Base-by-base conservation (phyloP, 2,888 invertebrate genomes). In the Melanostoma mellinum region DNA sequence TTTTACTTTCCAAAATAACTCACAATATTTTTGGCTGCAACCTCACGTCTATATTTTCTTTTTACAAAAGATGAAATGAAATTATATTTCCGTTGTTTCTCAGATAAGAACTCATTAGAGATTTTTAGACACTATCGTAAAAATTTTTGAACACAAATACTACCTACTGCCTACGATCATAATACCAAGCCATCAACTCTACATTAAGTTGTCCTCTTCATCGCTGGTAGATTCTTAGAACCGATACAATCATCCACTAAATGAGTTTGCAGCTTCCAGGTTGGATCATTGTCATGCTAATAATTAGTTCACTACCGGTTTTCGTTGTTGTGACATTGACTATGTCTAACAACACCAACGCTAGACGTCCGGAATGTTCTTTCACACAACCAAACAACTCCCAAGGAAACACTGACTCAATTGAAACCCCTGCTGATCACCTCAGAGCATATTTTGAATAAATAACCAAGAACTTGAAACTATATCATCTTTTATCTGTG, bases 251-350 rank as follows among this genome's bases (percentile, higher is more conserved):
- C 73, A 68, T 74, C 73, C 6, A 61, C 61, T 46, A 46, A 60
- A 55, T 52, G 30, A 52, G 60, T 48, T 10, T 50, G 6, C 46
- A 65, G 72, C 76, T 69, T 60, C 84, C 74, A 65, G 35, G 65
- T 71, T 55, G 30, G 53, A 58, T 65, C 74, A 84, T 78, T 84
- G 84, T 84, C 78, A 84, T 74, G 74, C 67, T 78, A 78, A 84
- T 84, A 78, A 84, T 84, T 84, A 84, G 84, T 84, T 75, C 78
- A 84, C 84, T 84, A 84, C 84, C 84, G 84, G 84, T 84, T 84
- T 84, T 78, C 65, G 58, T 58, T 77, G 68, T 68, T 30, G 1
- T 40, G 30, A 69, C 38, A 36, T 58, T 42, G 48, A 65, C 65
- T 48, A 65, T 60, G 44, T 65, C 20, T 50, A 69, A 46, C 58